Evolutionary conservation across 2,113 vertebrate species (phyloP).

Genomic region (Cardinalis cardinalis): DNA sequence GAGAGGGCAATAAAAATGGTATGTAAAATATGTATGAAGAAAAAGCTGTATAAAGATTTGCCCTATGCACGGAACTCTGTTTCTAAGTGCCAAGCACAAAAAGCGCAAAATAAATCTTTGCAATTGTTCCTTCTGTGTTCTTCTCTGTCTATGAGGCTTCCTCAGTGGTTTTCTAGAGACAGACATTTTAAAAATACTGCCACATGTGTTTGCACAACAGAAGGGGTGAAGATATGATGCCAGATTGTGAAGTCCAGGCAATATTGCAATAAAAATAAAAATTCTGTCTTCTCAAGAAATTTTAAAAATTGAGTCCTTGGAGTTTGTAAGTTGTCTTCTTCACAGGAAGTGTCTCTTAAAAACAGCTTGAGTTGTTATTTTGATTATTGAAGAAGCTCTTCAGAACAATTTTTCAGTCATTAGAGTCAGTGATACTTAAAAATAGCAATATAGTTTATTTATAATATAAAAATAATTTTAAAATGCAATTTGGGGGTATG

Average conservation of each 20-base stretch:
- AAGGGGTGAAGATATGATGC: not conserved
- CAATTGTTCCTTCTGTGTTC: slow-evolving; percentile 68
- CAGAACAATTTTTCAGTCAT: not conserved
- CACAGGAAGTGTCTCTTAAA: not conserved
- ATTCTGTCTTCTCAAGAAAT: not conserved
- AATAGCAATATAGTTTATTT: not conserved
- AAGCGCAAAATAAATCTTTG: slow-evolving; percentile 90
- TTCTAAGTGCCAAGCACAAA: slow-evolving; percentile 95
- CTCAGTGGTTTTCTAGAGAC: not conserved
- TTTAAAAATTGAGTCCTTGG: not conserved
- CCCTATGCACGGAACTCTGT: slow-evolving; percentile 87
- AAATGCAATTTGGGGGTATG: not conserved
- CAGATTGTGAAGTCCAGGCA: not conserved
- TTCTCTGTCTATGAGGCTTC: slow-evolving; percentile 17
- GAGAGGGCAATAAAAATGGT: slow-evolving; percentile 79
- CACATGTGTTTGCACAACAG: not conserved
- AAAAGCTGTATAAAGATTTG: slow-evolving; percentile 83
- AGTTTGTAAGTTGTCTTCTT: not conserved
- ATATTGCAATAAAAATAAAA: not conserved
- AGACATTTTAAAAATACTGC: not conserved
- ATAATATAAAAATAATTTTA: not conserved
- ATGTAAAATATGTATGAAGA: slow-evolving; percentile 85
- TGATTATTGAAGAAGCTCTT: not conserved
- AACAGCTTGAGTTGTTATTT: not conserved
- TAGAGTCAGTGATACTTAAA: not conserved